Percentiles rank a stretch among this genome's conserved stretches.
These are phyloP conservation scores for Fragum whitleyi DNA, from an alignment of 2,888 invertebrate species.

Conservation along the genomic window DNA sequence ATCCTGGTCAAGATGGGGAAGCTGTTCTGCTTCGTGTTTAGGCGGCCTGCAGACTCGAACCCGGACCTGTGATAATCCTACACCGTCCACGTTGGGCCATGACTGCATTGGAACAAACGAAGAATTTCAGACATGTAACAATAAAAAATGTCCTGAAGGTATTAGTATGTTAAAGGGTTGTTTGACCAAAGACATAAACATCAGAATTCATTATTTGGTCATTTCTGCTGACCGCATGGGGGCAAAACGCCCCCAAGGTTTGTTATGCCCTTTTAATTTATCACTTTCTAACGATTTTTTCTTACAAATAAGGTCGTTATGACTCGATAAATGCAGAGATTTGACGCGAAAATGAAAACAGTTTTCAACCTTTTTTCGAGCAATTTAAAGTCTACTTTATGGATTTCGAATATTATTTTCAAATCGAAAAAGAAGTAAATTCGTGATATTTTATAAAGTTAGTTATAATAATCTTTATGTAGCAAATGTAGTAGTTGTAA, in stretches of 20 bases:
- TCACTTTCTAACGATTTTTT: no score
- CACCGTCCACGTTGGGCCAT: slow-evolving; percentile 38
- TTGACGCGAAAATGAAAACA: no score
- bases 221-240: background rate
- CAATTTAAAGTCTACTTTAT: no score
- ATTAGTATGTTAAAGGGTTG: background rate
- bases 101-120: slow-evolving; percentile 35
- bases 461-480: no score
- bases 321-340: no score
- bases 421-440: no score
- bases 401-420: no score
- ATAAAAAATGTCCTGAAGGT: background rate
- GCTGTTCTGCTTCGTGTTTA: slow-evolving; percentile 41
- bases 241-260: background rate
- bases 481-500: no score
- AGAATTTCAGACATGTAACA: slow-evolving; percentile 25
- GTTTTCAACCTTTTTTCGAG: no score
- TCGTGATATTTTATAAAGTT: no score
- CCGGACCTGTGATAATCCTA: slow-evolving; percentile 42
- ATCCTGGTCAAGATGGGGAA: slow-evolving; percentile 35
- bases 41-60: slow-evolving; percentile 21
- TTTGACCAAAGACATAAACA: background rate
- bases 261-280: background rate
- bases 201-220: background rate
- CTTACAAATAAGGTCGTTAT: no score